Percentiles rank a stretch among this genome's conserved stretches.
phyloP scores from a whole-genome alignment of 2,113 vertebrate genomes.

The Tympanuchus pallidicinctus region DNA sequence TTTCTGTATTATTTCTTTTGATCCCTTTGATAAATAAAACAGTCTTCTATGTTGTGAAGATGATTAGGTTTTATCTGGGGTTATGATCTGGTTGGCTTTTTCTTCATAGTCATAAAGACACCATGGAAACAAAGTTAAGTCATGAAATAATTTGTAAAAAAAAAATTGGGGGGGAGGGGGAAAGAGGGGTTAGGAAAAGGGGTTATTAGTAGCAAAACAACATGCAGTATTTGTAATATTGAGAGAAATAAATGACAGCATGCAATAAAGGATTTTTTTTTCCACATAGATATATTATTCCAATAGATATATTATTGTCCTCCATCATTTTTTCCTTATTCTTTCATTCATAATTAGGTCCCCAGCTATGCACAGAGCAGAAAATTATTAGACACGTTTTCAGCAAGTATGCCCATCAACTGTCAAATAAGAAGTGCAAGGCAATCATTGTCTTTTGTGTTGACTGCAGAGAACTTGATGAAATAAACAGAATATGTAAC shows the following conservation, averaged over 20 bases:
- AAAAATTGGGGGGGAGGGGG: too few relatives aligned
- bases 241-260: not conserved
- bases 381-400: conserved; percentile 29
- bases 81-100: not conserved
- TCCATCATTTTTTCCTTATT: not conserved
- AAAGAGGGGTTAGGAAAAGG: too few relatives aligned
- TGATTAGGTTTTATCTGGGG: not conserved
- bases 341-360: conserved; percentile 34
- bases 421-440: conserved; percentile 55
- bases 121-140: not conserved
- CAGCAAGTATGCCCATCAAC: conserved; percentile 28
- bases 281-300: too few relatives aligned
- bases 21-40: not conserved
- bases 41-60: not conserved
- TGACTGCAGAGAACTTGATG: conserved; percentile 55
- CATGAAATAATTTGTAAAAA: not conserved
- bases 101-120: not conserved
- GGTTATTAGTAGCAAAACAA: not conserved
- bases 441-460: conserved; percentile 63
- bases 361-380: conserved; percentile 19
- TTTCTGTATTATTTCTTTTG: not conserved
- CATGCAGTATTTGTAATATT: not conserved
- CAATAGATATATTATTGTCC: not conserved
- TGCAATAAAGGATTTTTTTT: not conserved
- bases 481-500: conserved; percentile 78